Evolutionary conservation across 1,140 invertebrate species (phyloP), one percentile per base, ranked within the genome.

Genomic region (Aplysia californica): DNA sequence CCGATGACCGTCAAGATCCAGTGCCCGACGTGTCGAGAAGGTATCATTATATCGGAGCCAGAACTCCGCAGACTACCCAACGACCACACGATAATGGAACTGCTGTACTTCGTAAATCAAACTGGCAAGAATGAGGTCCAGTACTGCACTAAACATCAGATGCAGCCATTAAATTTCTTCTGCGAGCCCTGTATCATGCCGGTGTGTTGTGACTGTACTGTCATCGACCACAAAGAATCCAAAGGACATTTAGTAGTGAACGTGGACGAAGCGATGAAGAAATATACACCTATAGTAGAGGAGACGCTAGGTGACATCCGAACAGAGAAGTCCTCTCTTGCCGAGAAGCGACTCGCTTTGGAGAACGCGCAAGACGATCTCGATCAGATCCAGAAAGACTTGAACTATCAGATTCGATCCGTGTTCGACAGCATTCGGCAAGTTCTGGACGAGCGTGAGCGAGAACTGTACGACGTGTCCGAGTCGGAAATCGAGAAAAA

Each of bases 1-100:
- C 86, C 86, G 0, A 73, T 84, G 41, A 85, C 86, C 4, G 86
- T 87, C 0, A 87, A 87, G 69, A 87, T 87, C 73, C 83, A 84
- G 56, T 87, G 91, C 89, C 98, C 96, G 88, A 96, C 97, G 71
- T 98, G 92, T 90, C 97, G 97, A 5, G 95, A 96, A 15, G 96
- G 96, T 0, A 95, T 97, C 87, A 97, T 98, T 83, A 96, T 93
- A 21, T 96, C 98, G 18, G 83, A 86, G 29, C 76, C 81, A 15
- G 86, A 87, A 56, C 81, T 87, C 18, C 74, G 79, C n/a, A 82
- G 85, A 3, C 76, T 87, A 39, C 85, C 86, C 15, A 87, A 86
- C 71, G 86, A 87, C 59, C 84, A 86, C 76, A 87, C 86, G 18
- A 83, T 87, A 41, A 74, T 84, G 35, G 85, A 87, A 69, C 78